phyloP scores from a whole-genome alignment of 2,888 invertebrate species.

The Atethmia centrago region DNA sequence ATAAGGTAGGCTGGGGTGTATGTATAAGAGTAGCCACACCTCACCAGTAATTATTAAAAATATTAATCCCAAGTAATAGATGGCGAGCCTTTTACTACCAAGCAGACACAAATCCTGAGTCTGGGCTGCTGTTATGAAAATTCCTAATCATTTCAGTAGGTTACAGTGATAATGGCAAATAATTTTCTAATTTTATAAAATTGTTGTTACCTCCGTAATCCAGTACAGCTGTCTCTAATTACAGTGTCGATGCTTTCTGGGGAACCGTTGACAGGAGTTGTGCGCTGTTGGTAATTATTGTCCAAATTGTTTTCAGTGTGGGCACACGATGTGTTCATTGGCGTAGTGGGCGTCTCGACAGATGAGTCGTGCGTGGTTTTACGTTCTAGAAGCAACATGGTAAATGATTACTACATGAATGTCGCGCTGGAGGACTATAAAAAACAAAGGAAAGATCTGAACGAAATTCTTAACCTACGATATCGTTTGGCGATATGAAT shows the following conservation, averaged over 20 bases:
- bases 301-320: slow-evolving; percentile 60
- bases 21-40: too few relatives aligned
- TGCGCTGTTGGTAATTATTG: slow-evolving; percentile 56
- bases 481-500: neutral
- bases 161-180: neutral
- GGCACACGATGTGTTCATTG: slow-evolving; percentile 66
- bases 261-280: slow-evolving; percentile 61
- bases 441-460: neutral
- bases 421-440: neutral
- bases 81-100: too few relatives aligned
- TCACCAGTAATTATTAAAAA: too few relatives aligned
- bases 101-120: neutral
- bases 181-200: too few relatives aligned
- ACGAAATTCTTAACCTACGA: neutral
- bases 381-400: slow-evolving; percentile 55
- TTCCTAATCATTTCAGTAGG: neutral
- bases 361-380: slow-evolving; percentile 59
- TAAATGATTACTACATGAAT: neutral
- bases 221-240: slow-evolving; percentile 73
- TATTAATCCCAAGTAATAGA: too few relatives aligned
- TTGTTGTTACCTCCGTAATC: slow-evolving; percentile 72
- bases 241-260: slow-evolving; percentile 71
- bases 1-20: too few relatives aligned
- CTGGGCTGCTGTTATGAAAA: too few relatives aligned
- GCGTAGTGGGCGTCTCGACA: slow-evolving; percentile 67